These are phyloP conservation scores for Polypedilum pembai DNA, from an alignment of 1,140 invertebrate genomes.

Conservation along the genomic window DNA sequence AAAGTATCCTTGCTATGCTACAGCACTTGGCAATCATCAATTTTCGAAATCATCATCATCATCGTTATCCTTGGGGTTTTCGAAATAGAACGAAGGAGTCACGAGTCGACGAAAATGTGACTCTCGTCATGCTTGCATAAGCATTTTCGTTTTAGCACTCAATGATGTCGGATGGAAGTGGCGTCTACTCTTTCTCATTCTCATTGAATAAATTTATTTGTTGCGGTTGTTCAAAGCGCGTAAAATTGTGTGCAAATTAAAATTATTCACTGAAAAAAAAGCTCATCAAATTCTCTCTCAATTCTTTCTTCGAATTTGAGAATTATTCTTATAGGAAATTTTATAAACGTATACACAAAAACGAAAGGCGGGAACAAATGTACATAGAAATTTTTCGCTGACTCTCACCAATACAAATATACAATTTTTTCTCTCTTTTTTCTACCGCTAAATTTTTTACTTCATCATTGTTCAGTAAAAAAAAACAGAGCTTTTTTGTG, in stretches of 20 bases:
- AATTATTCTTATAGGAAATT: neutral
- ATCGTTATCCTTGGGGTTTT: neutral
- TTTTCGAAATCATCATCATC: neutral
- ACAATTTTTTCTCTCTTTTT: neutral
- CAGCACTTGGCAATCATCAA: neutral
- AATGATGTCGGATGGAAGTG: neutral
- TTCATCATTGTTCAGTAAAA: neutral
- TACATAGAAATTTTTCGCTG: neutral
- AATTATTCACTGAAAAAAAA: neutral
- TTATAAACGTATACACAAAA: neutral
- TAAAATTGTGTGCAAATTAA: neutral
- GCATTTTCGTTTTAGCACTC: neutral
- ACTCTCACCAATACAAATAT: neutral
- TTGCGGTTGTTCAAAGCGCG: neutral
- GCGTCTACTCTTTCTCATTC: neutral
- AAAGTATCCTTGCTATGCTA: neutral
- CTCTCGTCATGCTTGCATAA: neutral
- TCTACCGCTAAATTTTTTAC: neutral
- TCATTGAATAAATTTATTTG: neutral
- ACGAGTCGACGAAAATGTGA: neutral
- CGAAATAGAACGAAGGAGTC: neutral
- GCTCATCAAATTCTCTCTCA: neutral
- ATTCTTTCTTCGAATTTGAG: neutral
- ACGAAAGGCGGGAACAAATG: neutral
- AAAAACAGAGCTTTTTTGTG: slow-evolving; percentile 22